These are phyloP conservation scores for Pomacea maculata DNA, from an alignment of 1,140 invertebrate species.

Conservation along the genomic window DNA sequence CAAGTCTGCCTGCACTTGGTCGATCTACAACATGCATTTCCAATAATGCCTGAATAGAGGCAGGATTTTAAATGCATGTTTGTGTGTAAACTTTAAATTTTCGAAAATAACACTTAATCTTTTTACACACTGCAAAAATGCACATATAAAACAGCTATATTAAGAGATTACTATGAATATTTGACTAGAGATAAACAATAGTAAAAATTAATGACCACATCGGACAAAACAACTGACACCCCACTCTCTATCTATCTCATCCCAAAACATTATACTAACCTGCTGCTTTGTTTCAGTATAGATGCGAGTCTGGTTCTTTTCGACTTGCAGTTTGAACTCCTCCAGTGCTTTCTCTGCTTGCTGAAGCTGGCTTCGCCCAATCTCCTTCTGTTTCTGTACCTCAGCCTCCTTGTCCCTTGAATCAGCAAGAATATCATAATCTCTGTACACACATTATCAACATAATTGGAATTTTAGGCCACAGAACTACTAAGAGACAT, in stretches of 20 bases:
- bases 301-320: conserved; percentile 59
- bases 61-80: no score
- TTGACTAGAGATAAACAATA: no score
- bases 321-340: conserved; percentile 63
- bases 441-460: not conserved
- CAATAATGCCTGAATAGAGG: no score
- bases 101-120: no score
- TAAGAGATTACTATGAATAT: no score
- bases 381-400: conserved; percentile 48
- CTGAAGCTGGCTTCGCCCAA: conserved; percentile 47
- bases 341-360: conserved; percentile 59
- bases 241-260: no score
- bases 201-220: no score
- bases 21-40: conserved; percentile 48
- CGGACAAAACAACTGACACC: no score
- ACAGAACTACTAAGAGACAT: not conserved
- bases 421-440: not conserved
- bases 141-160: no score
- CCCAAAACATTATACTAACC: conserved; percentile 28
- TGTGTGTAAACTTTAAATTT: no score
- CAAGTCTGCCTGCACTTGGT: conserved; percentile 58
- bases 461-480: not conserved
- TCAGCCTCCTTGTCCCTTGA: conserved; percentile 62
- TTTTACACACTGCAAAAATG: no score
- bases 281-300: conserved; percentile 65